Base-by-base conservation (phyloP, 2,113 vertebrate genomes). In the Capreolus pygargus region DNA sequence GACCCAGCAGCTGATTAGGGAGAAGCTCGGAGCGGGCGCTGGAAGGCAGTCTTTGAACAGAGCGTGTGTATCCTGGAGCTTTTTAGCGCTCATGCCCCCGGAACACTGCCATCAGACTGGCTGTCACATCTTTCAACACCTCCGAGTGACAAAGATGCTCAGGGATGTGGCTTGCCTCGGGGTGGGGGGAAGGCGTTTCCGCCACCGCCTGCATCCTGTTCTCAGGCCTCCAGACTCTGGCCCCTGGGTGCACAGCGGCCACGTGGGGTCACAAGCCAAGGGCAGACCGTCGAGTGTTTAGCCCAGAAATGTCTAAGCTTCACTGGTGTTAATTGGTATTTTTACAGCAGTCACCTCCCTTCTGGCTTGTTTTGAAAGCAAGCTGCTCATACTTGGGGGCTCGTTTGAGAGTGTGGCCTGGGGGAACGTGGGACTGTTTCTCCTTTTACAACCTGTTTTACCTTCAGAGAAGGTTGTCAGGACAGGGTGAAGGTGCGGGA, bases 41-140 rank as follows among this genome's bases (percentile, higher is more conserved):
- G 81, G 89, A 50, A 57, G 84, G 52, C 45, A 1, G 45, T 86
- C 91, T 87, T 50, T 36, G 81, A 60, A 79, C 57, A 2, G 45
- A 30, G 50, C 13, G 11, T 5, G 61, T 30, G 52, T 33, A 19
- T 64, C 8, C 9, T 0, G 2, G 85, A 12, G 79, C 47, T 79
- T 33, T 70, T 91, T 3, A 54, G 88, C 14, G 15, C 82, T 19
- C 16, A 8, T 16, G 43, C 64, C 88, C 91, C 86, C 70, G 0
- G 61, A 78, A 84, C 36, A 17, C 85, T 1, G n/a, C 16, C 28
- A 30, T 43, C 36, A 16, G 33, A 16, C 93, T 6, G 74, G 64
- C 88, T 86, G 95, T 86, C 95, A 36, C 55, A 23, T 39, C 93
- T 50, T 36, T 74, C 91, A 47, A 54, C 83, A 89, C 97, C 86